Evolutionary conservation across 2,888 invertebrate species (phyloP), one percentile per base, ranked within the genome.

Genomic region (Leucophenga maculata): DNA sequence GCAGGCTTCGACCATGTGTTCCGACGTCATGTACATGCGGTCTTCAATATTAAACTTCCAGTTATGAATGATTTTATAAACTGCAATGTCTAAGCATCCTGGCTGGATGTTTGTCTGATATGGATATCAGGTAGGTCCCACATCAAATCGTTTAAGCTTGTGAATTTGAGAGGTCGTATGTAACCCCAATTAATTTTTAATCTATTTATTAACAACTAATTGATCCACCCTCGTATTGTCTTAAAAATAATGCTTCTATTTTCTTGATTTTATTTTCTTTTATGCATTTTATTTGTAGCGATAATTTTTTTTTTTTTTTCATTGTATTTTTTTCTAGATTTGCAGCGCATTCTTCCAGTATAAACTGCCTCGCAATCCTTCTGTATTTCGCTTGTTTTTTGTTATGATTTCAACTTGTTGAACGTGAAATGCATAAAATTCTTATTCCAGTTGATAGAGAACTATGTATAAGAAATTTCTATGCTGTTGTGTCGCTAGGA

Each of bases 401-500:
- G 84, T 84, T 81, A 81, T 84, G 84, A 81, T 83, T 84, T 75
- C 83, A 84, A 84, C 80, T 81, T 81, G 84, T 84, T 84, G 84
- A 84, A 81, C 80, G 80, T 81, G 84, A 81, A 81, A 81, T 83
- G 80, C 84, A 81, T 81, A 81, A 80, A 64, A 64, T 64, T 64
- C 48, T 39, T 46, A 14, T 3, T 22, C 39, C 1, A 39, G 39
- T 39, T 39, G 39, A 39, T 39, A 39, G 39, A 39, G 4, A 39
- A 39, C 39, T 39, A 11, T 39, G 11, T 39, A 39, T 39, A 20
- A 22, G 18, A 18, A 54, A 54, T 13, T 6, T 22, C 9, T 18
- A 60, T n/a, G 11, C 1, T 39, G 13, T 32, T 60, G 8, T 55
- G 3, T 55, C 22, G 18, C n/a, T 16, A 59, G 18, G 54, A 16